phyloP scores from a whole-genome alignment of 2,113 vertebrate species.

The Phalacrocorax carbo region DNA sequence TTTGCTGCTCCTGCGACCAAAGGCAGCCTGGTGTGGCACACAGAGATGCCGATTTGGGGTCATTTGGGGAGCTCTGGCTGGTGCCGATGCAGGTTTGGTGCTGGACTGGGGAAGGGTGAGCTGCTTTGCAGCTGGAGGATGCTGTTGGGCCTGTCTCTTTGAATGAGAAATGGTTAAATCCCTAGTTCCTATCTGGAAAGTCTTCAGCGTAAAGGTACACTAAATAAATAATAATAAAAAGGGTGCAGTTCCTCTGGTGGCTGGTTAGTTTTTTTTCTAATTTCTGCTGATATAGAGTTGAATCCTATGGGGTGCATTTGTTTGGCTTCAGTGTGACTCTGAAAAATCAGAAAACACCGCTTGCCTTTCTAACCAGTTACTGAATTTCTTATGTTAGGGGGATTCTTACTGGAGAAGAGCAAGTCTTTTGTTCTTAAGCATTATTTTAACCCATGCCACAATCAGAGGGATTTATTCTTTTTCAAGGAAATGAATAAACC shows the following conservation, averaged over 20 bases:
- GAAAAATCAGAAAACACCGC: accelerated
- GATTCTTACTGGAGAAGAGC: accelerated
- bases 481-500: not conserved
- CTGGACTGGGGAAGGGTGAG: not conserved
- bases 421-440: not conserved
- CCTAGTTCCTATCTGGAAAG: accelerated
- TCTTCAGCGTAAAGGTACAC: too few species aligned
- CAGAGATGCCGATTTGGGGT: not conserved
- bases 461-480: not conserved
- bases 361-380: accelerated
- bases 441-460: not conserved
- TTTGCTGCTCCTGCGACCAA: accelerated
- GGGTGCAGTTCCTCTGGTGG: not conserved
- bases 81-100: not conserved
- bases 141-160: not conserved
- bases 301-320: accelerated
- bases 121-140: not conserved
- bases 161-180: not conserved
- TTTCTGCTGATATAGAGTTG: accelerated
- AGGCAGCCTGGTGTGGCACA: not conserved
- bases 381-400: not conserved
- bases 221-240: not conserved
- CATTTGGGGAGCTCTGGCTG: not conserved
- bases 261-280: accelerated
- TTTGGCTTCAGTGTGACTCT: not conserved